phyloP scores from a whole-genome alignment of 2,113 vertebrate genomes.

The Mustela nigripes region DNA sequence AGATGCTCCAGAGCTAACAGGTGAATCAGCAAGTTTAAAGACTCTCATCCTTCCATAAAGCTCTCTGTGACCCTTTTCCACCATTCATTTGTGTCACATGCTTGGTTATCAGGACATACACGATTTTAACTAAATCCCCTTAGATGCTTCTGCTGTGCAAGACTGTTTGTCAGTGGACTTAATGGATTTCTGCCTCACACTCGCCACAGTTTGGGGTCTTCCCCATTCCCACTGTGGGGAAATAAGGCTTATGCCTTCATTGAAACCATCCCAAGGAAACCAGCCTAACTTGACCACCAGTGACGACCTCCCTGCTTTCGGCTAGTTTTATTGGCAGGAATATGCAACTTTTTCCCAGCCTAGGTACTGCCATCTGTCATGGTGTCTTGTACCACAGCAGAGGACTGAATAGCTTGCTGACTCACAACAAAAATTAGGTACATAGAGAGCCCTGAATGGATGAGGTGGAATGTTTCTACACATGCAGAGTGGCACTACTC shows the following conservation, averaged over 20 bases:
- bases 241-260: constrained; percentile 32
- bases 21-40: background rate
- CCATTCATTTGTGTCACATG: background rate
- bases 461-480: background rate
- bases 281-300: constrained; percentile 54
- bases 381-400: constrained; percentile 34
- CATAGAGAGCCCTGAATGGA: constrained; percentile 17
- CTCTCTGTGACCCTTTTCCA: background rate
- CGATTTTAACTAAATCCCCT: background rate
- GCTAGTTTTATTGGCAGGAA: constrained; percentile 79
- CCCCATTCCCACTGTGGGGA: background rate
- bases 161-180: background rate
- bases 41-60: too few relatives aligned
- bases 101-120: background rate
- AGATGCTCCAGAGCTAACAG: background rate
- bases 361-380: constrained; percentile 70
- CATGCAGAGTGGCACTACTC: background rate
- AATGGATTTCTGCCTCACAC: background rate
- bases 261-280: constrained; percentile 62
- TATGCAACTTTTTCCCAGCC: constrained; percentile 7
- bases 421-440: constrained; percentile 52
- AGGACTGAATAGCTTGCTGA: constrained; percentile 51
- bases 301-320: constrained; percentile 72
- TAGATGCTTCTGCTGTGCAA: background rate
- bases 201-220: background rate